A percentile compares a stretch with the other conserved stretches of the same genome.
These are phyloP conservation scores for Campoletis sonorensis DNA, from an alignment of 1,140 invertebrate species.

Conservation along the genomic window DNA sequence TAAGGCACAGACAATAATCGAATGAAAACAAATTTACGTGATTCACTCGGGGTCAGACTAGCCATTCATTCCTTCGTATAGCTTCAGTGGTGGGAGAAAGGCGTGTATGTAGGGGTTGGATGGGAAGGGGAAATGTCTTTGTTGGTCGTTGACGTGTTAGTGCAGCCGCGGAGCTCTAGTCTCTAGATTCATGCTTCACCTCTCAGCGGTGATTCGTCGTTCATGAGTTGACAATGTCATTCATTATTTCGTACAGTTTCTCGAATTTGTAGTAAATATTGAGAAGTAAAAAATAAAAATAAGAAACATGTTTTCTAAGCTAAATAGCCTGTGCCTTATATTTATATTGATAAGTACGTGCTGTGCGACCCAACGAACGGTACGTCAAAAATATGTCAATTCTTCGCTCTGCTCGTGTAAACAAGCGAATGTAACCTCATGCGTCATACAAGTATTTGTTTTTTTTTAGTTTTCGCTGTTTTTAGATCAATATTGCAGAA, in stretches of 20 bases:
- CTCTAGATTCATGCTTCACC: too few relatives aligned
- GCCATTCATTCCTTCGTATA: neutral
- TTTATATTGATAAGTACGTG: neutral
- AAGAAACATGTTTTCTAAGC: neutral
- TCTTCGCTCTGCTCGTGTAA: neutral
- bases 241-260: neutral
- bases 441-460: neutral
- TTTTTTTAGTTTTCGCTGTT: neutral
- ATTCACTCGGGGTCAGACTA: neutral
- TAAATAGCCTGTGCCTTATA: constrained; percentile 18
- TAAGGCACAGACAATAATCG: too few relatives aligned
- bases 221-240: constrained; percentile 8
- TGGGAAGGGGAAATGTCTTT: neutral
- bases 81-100: neutral
- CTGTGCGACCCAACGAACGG: constrained; percentile 23
- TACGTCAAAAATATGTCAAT: neutral
- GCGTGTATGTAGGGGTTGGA: neutral
- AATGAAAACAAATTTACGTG: neutral
- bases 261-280: neutral
- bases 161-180: too few relatives aligned
- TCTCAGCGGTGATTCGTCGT: neutral
- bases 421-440: neutral
- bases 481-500: neutral
- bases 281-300: neutral
- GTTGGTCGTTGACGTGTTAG: too few relatives aligned